These are phyloP conservation scores for Phyllotreta cruciferae DNA, from an alignment of 2,888 invertebrate species.

Conservation along the genomic window DNA sequence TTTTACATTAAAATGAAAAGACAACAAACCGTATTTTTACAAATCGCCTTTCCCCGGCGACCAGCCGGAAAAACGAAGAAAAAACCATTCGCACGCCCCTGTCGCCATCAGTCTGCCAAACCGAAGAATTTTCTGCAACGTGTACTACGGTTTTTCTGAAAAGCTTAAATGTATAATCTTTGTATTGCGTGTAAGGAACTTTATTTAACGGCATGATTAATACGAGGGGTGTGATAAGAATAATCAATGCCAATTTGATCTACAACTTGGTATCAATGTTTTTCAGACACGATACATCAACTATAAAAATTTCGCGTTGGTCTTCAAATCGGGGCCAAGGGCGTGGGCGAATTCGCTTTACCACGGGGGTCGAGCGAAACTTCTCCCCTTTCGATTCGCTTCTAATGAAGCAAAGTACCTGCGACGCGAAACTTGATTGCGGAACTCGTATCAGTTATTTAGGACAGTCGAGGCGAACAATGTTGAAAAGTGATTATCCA, in stretches of 20 bases:
- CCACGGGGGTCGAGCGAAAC: background rate
- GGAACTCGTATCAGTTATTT: slow-evolving; percentile 9
- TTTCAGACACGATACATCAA: slow-evolving; percentile 27
- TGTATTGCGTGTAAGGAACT: slow-evolving; percentile 28
- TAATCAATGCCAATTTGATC: slow-evolving; percentile 29
- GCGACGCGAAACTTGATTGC: slow-evolving; percentile 1
- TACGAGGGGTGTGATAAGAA: slow-evolving; percentile 29
- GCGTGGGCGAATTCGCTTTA: slow-evolving; percentile 16
- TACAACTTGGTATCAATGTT: slow-evolving; percentile 29
- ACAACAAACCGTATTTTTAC: background rate
- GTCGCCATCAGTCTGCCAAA: slow-evolving; percentile 16
- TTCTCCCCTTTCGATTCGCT: background rate
- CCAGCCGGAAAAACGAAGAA: background rate
- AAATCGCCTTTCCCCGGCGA: no score
- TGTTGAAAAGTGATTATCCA: slow-evolving; percentile 14
- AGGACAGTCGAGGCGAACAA: slow-evolving; percentile 12
- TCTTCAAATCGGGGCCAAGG: slow-evolving; percentile 25
- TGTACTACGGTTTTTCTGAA: slow-evolving; percentile 28
- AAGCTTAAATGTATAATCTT: slow-evolving; percentile 30
- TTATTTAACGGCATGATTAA: slow-evolving; percentile 29
- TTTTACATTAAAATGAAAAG: slow-evolving; percentile 5
- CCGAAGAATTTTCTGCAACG: slow-evolving; percentile 26
- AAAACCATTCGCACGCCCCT: slow-evolving; percentile 5
- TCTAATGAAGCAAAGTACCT: background rate
- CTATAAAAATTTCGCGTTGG: slow-evolving; percentile 28